These are phyloP conservation scores for Campoplex nolae DNA, from an alignment of 2,888 invertebrate genomes.

Conservation along the genomic window DNA sequence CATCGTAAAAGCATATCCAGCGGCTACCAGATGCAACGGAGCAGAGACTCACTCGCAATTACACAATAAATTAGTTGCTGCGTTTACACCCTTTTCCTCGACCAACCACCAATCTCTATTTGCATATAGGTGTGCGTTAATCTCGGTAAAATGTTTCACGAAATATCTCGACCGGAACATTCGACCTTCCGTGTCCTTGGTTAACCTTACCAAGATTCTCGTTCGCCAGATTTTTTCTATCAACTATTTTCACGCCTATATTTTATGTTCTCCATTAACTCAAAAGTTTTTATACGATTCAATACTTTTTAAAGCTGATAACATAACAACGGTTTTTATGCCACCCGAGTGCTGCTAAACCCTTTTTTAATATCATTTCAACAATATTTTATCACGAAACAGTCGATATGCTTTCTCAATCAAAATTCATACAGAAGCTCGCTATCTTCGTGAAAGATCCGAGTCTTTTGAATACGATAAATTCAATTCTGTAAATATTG, in stretches of 20 bases:
- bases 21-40: constrained; percentile 52
- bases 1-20: constrained; percentile 39
- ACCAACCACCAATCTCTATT: constrained; percentile 24
- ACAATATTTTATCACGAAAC: not conserved
- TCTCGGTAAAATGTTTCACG: constrained; percentile 25
- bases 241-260: not conserved
- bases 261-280: not conserved
- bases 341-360: no score
- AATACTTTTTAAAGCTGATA: not conserved
- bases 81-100: constrained; percentile 43
- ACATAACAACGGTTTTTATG: no score
- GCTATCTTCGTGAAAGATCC: not conserved
- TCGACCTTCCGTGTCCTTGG: constrained; percentile 3
- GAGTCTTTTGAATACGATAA: not conserved
- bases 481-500: constrained; percentile 3
- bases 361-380: not conserved
- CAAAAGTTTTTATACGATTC: not conserved
- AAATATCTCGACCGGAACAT: constrained; percentile 22
- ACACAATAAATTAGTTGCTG: constrained; percentile 63
- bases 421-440: not conserved
- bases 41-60: constrained; percentile 64
- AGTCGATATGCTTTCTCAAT: not conserved
- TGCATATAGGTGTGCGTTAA: constrained; percentile 25
- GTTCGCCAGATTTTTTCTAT: not conserved
- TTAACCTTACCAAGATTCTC: constrained; percentile 11